Evolutionary conservation across 2,113 vertebrate genomes (phyloP).

Genomic region (Dipodomys ordii): DNA sequence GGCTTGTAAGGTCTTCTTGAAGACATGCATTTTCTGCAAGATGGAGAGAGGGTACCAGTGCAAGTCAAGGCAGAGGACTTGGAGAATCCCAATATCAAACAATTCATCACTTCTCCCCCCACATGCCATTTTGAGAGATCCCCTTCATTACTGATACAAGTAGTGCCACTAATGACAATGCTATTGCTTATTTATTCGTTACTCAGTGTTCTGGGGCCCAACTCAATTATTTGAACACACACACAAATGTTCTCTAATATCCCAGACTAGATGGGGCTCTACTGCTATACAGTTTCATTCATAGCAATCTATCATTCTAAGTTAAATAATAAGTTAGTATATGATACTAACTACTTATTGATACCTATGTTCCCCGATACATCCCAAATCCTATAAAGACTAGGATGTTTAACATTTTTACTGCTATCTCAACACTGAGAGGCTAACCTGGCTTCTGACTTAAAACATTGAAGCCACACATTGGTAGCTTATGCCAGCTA

Average conservation of each 20-base stretch:
- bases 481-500: background rate
- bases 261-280: background rate
- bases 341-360: no score
- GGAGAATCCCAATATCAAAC: background rate
- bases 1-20: constrained; percentile 98
- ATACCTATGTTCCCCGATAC: background rate
- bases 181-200: background rate
- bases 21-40: constrained; percentile 96
- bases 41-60: constrained; percentile 27
- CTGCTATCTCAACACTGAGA: background rate
- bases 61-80: background rate
- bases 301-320: background rate
- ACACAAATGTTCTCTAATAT: background rate
- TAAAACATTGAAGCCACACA: background rate
- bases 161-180: background rate
- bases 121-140: background rate
- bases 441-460: background rate
- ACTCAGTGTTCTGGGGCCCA: background rate
- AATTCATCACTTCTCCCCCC: background rate
- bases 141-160: background rate
- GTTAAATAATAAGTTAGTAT: no score
- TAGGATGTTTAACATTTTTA: background rate
- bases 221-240: background rate
- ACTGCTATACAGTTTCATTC: background rate
- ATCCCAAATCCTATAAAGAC: background rate